These are phyloP conservation scores for Phoenicopterus ruber DNA, from an alignment of 2,113 vertebrate genomes.

Conservation along the genomic window DNA sequence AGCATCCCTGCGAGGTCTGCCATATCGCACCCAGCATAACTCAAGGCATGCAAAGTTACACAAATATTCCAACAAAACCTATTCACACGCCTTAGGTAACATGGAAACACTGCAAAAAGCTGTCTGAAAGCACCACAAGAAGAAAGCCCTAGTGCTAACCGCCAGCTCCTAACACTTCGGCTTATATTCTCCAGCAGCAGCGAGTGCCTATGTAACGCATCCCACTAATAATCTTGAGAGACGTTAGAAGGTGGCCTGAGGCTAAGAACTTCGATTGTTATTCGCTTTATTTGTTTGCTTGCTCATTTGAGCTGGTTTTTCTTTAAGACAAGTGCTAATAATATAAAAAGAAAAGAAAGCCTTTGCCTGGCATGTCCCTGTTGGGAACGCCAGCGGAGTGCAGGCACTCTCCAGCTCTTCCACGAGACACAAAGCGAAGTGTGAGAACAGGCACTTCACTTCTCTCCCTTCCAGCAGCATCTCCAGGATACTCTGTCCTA, in stretches of 20 bases:
- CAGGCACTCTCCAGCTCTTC: conserved; percentile 5
- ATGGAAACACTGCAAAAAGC: not conserved
- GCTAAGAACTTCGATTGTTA: not conserved
- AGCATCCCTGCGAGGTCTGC: not conserved
- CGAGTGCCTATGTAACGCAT: not conserved
- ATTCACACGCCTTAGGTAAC: not conserved
- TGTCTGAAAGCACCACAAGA: not conserved
- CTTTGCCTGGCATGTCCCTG: not conserved
- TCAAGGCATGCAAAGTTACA: not conserved
- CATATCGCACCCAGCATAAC: rapidly evolving
- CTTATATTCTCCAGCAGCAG: not conserved
- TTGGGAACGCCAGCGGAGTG: not conserved
- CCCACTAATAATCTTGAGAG: not conserved
- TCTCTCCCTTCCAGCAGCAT: conserved; percentile 29
- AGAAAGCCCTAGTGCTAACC: not conserved
- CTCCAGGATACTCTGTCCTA: not conserved
- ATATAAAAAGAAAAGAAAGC: not conserved
- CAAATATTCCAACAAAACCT: not conserved
- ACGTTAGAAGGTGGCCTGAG: not conserved
- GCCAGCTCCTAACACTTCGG: not conserved
- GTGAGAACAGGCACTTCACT: conserved; percentile 47
- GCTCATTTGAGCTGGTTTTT: conserved; percentile 35
- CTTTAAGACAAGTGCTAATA: conserved; percentile 41
- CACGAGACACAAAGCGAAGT: not conserved
- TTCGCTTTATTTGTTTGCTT: not conserved